A percentile compares a stretch with the other conserved stretches of the same genome.
These are phyloP conservation scores for Aporrectodea caliginosa DNA, from an alignment of 1,140 invertebrate genomes.

Conservation along the genomic window DNA sequence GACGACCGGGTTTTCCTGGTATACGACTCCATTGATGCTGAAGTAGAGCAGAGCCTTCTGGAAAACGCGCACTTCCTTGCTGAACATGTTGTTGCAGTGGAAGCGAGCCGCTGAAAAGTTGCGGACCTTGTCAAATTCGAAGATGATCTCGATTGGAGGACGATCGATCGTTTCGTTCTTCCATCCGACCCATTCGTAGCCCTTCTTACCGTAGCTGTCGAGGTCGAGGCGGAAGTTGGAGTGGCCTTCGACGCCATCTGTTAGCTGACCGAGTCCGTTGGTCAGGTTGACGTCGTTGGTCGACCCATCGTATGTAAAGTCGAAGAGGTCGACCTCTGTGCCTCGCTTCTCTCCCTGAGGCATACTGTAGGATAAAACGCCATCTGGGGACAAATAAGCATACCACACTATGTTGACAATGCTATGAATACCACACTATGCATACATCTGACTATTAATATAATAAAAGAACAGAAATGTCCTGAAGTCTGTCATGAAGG, in stretches of 20 bases:
- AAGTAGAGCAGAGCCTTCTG: slow-evolving; percentile 68
- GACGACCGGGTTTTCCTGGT: slow-evolving; percentile 61
- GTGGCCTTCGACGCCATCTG: slow-evolving; percentile 67
- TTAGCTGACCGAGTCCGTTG: slow-evolving; percentile 80
- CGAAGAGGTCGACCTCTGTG: slow-evolving; percentile 75
- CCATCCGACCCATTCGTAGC: slow-evolving; percentile 70
- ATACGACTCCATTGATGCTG: slow-evolving; percentile 67
- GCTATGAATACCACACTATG: slow-evolving; percentile 3
- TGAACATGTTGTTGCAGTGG: slow-evolving; percentile 71
- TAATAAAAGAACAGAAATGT: too few relatives aligned
- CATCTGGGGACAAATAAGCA: slow-evolving; percentile 61
- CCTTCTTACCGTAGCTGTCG: slow-evolving; percentile 65
- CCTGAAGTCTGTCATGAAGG: too few relatives aligned
- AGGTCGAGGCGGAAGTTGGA: slow-evolving; percentile 72
- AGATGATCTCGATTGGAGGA: slow-evolving; percentile 57
- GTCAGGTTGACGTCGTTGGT: slow-evolving; percentile 55
- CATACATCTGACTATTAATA: too few relatives aligned
- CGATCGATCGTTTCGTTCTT: slow-evolving; percentile 62
- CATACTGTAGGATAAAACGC: slow-evolving; percentile 75
- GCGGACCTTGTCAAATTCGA: slow-evolving; percentile 80
- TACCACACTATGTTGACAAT: too few relatives aligned
- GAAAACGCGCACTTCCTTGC: slow-evolving; percentile 64
- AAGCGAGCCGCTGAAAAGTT: slow-evolving; percentile 81
- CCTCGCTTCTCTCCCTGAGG: slow-evolving; percentile 73
- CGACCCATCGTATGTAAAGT: slow-evolving; percentile 85